phyloP scores from a whole-genome alignment of 2,797 vertebrate species.

The Cryptoblepharus egeriae region DNA sequence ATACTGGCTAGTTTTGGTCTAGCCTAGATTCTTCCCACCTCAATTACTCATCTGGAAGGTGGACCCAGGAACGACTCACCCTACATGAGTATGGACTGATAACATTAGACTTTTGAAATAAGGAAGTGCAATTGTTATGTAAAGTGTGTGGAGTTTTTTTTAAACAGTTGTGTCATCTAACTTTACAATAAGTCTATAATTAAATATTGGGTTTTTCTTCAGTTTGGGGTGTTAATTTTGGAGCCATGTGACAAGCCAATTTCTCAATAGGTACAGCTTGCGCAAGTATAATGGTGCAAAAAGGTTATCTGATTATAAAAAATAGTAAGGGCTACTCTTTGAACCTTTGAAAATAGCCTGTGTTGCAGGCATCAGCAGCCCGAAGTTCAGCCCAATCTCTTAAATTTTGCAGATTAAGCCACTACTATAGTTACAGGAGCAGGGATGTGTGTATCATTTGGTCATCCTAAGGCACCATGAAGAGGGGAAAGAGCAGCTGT shows the following conservation, averaged over 20 bases:
- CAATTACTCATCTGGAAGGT: not conserved
- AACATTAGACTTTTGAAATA: not conserved
- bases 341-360: not conserved
- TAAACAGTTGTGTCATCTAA: not conserved
- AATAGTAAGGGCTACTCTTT: not conserved
- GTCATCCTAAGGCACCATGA: not conserved
- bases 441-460: not conserved
- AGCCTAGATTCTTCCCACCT: not conserved
- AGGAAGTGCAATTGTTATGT: not conserved
- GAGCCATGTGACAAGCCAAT: not conserved
- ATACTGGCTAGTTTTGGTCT: not conserved
- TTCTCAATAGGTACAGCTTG: not conserved
- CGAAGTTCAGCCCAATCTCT: not conserved
- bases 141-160: too few species aligned
- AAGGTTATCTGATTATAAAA: not conserved
- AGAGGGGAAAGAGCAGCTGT: not conserved
- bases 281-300: not conserved
- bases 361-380: not conserved
- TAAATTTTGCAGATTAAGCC: too few species aligned
- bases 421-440: not conserved
- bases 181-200: not conserved
- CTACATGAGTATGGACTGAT: not conserved
- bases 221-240: too few species aligned
- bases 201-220: too few species aligned
- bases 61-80: not conserved